These are phyloP conservation scores for Megaustenia siamemsis DNA, from an alignment of 2,888 invertebrate species.

Conservation along the genomic window DNA sequence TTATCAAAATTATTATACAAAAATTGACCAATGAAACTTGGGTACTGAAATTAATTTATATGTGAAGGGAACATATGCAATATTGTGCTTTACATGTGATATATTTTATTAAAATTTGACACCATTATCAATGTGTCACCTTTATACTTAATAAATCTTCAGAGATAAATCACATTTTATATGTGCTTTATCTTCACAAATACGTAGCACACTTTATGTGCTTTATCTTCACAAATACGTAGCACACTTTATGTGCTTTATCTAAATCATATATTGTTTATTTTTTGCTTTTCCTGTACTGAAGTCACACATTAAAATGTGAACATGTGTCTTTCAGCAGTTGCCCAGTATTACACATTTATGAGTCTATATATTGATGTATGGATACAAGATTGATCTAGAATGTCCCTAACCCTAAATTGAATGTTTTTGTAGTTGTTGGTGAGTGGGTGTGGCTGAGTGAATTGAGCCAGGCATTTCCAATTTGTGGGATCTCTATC, in stretches of 20 bases:
- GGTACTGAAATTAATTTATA: not conserved
- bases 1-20: too few relatives aligned
- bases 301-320: not conserved
- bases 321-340: not conserved
- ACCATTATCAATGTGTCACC: too few relatives aligned
- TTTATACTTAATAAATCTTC: too few relatives aligned
- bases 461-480: too few relatives aligned
- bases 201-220: not conserved
- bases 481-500: too few relatives aligned
- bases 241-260: not conserved
- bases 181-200: not conserved
- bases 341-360: not conserved
- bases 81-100: not conserved
- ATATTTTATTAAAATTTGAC: too few relatives aligned
- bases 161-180: not conserved
- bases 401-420: too few relatives aligned
- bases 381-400: too few relatives aligned
- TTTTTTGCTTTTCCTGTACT: not conserved
- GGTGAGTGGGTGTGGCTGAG: too few relatives aligned
- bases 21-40: too few relatives aligned
- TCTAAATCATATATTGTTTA: not conserved
- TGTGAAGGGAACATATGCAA: not conserved
- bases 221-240: not conserved
- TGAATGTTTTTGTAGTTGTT: too few relatives aligned
- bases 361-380: not conserved